phyloP scores from a whole-genome alignment of 2,888 invertebrate genomes.

The Tuberolachnus salignus region DNA sequence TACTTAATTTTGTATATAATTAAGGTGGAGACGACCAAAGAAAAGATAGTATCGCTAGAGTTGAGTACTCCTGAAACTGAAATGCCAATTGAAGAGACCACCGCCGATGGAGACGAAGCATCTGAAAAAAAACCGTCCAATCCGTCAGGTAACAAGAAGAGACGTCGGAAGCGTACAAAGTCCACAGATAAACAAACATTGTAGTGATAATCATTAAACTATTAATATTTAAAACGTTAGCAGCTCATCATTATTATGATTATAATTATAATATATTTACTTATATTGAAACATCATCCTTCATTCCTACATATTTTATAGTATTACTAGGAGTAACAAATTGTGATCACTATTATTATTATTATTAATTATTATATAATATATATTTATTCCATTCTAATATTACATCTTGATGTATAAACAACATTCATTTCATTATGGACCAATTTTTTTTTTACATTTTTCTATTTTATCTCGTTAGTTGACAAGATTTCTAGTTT shows the following conservation, averaged over 20 bases:
- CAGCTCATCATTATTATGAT: conserved; percentile 7
- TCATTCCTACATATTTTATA: conserved; percentile 55
- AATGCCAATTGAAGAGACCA: conserved; percentile 12
- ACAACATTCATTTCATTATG: conserved; percentile 39
- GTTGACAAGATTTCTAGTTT: conserved; percentile 8
- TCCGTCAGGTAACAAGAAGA: conserved; percentile 21
- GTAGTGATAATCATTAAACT: conserved; percentile 7
- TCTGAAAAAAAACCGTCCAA: conserved; percentile 41
- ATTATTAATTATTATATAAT: conserved; percentile 40
- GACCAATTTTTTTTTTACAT: conserved; percentile 54
- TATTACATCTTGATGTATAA: conserved; percentile 18
- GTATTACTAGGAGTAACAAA: conserved; percentile 55
- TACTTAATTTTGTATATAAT: conserved; percentile 49
- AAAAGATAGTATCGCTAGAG: conserved; percentile 89
- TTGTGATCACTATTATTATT: conserved; percentile 52
- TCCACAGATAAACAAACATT: conserved; percentile 46
- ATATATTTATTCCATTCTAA: conserved; percentile 31
- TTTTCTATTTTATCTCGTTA: conserved; percentile 24
- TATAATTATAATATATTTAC: not conserved
- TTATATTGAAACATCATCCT: conserved; percentile 26
- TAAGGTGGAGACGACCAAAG: conserved; percentile 88
- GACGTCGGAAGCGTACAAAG: conserved; percentile 49
- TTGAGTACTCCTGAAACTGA: conserved; percentile 62
- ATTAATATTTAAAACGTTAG: not conserved
- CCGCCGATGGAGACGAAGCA: conserved; percentile 13